A percentile compares a stretch with the other conserved stretches of the same genome.
Evolutionary conservation across 2,113 vertebrate species (phyloP).

Genomic region (Tamias sibiricus): DNA sequence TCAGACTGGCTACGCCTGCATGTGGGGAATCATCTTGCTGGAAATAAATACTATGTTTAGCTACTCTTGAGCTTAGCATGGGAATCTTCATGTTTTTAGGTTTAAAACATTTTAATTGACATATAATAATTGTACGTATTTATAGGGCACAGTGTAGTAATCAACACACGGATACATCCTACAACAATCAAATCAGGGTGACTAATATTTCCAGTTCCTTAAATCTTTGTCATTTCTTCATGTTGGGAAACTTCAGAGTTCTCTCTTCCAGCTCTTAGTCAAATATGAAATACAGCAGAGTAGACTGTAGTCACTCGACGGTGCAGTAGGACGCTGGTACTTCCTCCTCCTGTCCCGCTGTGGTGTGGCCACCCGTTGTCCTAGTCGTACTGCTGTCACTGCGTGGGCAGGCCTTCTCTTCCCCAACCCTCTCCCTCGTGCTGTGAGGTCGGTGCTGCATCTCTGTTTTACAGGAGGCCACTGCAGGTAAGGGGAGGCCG

Average conservation of each 20-base stretch:
- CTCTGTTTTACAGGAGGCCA: neutral
- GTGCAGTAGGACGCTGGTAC: neutral
- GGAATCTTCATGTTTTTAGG: neutral
- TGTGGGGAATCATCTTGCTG: rapidly evolving
- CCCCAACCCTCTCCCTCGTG: rapidly evolving
- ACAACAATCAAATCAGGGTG: neutral
- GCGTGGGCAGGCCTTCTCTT: neutral
- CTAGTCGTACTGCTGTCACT: rapidly evolving
- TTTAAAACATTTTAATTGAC: neutral
- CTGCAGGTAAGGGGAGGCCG: neutral
- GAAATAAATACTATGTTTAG: too few species aligned
- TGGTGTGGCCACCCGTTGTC: rapidly evolving
- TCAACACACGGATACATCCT: too few species aligned
- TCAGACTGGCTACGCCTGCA: neutral
- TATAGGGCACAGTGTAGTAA: neutral
- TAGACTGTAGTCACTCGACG: rapidly evolving
- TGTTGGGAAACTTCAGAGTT: neutral
- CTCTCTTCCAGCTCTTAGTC: neutral
- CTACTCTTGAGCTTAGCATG: neutral
- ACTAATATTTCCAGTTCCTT: neutral
- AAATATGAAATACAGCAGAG: neutral
- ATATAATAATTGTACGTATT: neutral
- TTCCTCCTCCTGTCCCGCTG: neutral
- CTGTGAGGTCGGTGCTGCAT: rapidly evolving
- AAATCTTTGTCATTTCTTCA: neutral